These are phyloP conservation scores for Nilaparvata lugens DNA, from an alignment of 1,140 invertebrate genomes.

Conservation along the genomic window DNA sequence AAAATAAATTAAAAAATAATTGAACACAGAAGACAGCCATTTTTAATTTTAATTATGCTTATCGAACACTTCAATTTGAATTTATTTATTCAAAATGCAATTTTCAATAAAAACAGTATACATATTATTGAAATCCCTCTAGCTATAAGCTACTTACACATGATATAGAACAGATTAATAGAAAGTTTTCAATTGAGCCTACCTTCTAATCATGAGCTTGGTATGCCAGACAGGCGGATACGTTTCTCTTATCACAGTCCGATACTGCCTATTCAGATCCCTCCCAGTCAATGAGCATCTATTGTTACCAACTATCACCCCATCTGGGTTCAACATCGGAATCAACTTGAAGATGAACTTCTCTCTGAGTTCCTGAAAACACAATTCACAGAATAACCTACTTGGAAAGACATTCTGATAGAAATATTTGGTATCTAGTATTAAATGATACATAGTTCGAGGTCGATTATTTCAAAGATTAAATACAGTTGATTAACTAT, in stretches of 20 bases:
- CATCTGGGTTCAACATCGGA: constrained; percentile 91
- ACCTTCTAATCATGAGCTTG: constrained; percentile 77
- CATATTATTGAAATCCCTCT: too few species aligned
- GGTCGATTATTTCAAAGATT: too few species aligned
- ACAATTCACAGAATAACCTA: constrained; percentile 6
- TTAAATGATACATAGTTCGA: not conserved
- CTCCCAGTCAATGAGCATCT: constrained; percentile 79
- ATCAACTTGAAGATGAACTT: constrained; percentile 94
- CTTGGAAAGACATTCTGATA: not conserved
- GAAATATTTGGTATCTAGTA: not conserved
- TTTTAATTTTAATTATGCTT: constrained; percentile 6
- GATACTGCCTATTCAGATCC: constrained; percentile 81
- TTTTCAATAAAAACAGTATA: too few species aligned
- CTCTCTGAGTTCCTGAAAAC: constrained; percentile 63
- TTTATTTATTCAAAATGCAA: too few species aligned
- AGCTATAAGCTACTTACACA: too few species aligned
- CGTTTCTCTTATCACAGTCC: constrained; percentile 77
- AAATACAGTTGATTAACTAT: too few species aligned
- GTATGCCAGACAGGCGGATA: constrained; percentile 92
- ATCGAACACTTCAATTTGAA: not conserved
- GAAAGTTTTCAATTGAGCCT: constrained; percentile 16
- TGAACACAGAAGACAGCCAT: not conserved
- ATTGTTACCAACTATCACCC: constrained; percentile 89
- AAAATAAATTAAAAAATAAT: constrained; percentile 16
- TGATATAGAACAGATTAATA: too few species aligned